These are phyloP conservation scores for Agrochola lychnidis DNA, from an alignment of 2,888 invertebrate species.

Conservation along the genomic window DNA sequence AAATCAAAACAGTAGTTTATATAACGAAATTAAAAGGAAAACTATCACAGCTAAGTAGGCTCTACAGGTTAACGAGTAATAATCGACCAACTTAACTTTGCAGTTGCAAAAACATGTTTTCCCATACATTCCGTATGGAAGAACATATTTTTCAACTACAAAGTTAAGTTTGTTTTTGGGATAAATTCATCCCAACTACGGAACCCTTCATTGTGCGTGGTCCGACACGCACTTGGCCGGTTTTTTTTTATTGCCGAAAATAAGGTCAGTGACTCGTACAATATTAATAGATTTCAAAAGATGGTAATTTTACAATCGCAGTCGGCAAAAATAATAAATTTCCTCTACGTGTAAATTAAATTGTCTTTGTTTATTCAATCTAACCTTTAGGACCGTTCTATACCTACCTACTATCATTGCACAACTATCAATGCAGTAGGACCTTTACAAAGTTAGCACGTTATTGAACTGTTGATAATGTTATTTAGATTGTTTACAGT, in stretches of 20 bases:
- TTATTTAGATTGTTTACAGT: conserved; percentile 12
- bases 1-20: too few relatives aligned
- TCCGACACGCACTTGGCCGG: too few relatives aligned
- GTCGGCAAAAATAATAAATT: background rate
- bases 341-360: conserved; percentile 40
- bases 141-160: too few relatives aligned
- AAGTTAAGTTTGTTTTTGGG: too few relatives aligned
- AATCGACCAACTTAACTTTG: too few relatives aligned
- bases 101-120: too few relatives aligned
- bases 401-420: conserved; percentile 25
- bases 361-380: conserved; percentile 20
- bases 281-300: background rate
- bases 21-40: too few relatives aligned
- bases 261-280: conserved; percentile 14
- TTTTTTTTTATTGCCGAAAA: background rate
- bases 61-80: too few relatives aligned
- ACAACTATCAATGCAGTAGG: conserved; percentile 24
- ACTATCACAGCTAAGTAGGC: too few relatives aligned
- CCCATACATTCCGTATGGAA: too few relatives aligned
- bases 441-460: conserved; percentile 49
- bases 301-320: background rate
- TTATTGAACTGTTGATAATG: conserved; percentile 13
- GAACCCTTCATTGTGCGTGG: too few relatives aligned
- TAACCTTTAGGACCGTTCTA: conserved; percentile 40
- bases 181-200: too few relatives aligned